Base-by-base conservation (phyloP, 92 coral and sea anemone species). In the Paramuricea clavata region DNA sequence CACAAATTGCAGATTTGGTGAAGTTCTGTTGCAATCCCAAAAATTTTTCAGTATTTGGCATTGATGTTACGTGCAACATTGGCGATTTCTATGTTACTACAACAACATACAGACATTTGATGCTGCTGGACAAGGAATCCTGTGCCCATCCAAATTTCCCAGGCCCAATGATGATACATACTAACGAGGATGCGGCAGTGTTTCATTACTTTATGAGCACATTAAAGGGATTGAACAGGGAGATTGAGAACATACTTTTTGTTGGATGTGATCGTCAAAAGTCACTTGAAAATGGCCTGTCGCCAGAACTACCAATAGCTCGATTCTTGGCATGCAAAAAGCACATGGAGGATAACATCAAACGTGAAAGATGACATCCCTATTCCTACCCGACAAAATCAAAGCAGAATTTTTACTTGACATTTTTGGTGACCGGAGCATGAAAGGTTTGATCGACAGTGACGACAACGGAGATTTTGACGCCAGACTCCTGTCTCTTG, bases 191-290 rank as follows among this genome's bases (percentile, higher is more conserved):
- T 32, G 44, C 74, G 13, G 84, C 36, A 5, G 35, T 49, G 41
- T 87, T 87, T 60, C 91, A 81, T 44, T 87, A 87, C 31, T 87
- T 87, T 59, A 76, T 56, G 22, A 87, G 91, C 78, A 88, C 87
- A n/a, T 68, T 81, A 26, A 81, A 74, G 32, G 88, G 69, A 49
- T 75, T 88, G 13, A 82, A 88, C 35, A 26, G 83, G 0, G 83
- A 88, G n/a, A 47, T 82, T 25, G 87, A 88, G 49, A 82, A 88
- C 76, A 69, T 82, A 36, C 91, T 87, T 7, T 87, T 87, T 27
- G 61, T 87, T 28, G 91, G 87, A 34, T 81, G 68, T 15, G 91
- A 87, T 64, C 83, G 91, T 4, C 83, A 87, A 72, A 71, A 73
- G 49, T 23, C 91, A 6, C 71, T 82, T n/a, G 82, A 34, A 30